These are phyloP conservation scores for Agrotis ipsilon DNA, from an alignment of 2,888 invertebrate species.

Conservation along the genomic window DNA sequence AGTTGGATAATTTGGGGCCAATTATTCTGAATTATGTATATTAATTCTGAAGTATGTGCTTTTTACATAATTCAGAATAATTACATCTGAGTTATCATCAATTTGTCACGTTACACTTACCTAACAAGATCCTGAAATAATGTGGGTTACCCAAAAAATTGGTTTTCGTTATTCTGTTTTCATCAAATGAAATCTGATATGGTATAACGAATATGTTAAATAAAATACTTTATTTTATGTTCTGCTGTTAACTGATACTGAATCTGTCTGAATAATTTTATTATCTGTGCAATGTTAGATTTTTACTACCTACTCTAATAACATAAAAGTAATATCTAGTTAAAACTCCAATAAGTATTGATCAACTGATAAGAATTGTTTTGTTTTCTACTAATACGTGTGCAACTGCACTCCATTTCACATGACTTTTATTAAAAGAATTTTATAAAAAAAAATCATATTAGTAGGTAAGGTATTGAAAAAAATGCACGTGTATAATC, in stretches of 20 bases:
- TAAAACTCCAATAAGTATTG: constrained; percentile 7
- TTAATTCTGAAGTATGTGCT: too few relatives aligned
- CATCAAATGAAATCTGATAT: not conserved
- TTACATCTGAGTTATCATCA: not conserved
- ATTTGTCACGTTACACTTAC: not conserved
- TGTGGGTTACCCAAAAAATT: not conserved
- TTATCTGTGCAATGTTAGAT: not conserved
- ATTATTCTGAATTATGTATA: too few relatives aligned
- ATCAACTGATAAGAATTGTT: not conserved
- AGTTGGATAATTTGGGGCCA: not conserved
- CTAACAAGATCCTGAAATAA: not conserved
- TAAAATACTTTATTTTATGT: not conserved
- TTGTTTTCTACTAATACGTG: not conserved
- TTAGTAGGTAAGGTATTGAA: not conserved
- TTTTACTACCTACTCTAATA: not conserved
- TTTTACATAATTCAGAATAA: not conserved
- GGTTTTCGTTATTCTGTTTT: not conserved
- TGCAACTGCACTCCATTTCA: constrained; percentile 14
- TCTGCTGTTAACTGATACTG: too few relatives aligned
- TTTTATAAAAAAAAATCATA: not conserved
- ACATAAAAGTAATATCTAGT: not conserved
- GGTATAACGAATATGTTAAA: not conserved
- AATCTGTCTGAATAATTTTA: too few relatives aligned
- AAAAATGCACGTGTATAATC: not conserved
- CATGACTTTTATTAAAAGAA: constrained; percentile 9